phyloP scores from a whole-genome alignment of 2,888 invertebrate genomes.

The Cynaeus angustus region DNA sequence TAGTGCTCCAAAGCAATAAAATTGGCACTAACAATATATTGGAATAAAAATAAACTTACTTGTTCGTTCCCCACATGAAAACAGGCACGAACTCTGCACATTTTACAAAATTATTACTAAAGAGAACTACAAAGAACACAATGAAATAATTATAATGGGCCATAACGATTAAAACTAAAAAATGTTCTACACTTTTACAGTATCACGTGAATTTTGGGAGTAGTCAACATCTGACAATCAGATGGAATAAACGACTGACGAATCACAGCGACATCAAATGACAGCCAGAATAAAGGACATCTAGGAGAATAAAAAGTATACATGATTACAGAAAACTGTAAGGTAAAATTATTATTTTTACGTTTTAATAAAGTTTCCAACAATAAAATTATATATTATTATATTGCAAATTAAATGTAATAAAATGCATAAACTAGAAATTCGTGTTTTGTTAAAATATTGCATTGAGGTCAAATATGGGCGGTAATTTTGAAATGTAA shows the following conservation, averaged over 20 bases:
- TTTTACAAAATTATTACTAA: slow-evolving; percentile 50
- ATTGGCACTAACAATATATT: not conserved
- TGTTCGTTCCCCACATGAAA: slow-evolving; percentile 67
- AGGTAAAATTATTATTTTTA: too few species aligned
- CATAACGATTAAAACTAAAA: slow-evolving; percentile 32
- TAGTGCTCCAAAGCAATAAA: too few species aligned
- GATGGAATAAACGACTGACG: slow-evolving; percentile 49
- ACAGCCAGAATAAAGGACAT: not conserved
- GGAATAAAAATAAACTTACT: slow-evolving; percentile 61
- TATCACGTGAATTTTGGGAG: slow-evolving; percentile 62
- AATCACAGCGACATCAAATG: slow-evolving; percentile 28
- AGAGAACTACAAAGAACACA: slow-evolving; percentile 44
- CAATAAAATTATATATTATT: too few species aligned
- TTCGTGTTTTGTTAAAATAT: too few species aligned
- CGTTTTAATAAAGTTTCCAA: too few species aligned
- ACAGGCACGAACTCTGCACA: slow-evolving; percentile 68
- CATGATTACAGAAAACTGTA: not conserved
- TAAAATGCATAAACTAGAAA: too few species aligned
- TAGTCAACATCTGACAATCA: slow-evolving; percentile 62
- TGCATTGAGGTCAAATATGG: too few species aligned
- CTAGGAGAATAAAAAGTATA: not conserved
- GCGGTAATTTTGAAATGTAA: too few species aligned
- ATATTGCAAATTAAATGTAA: too few species aligned
- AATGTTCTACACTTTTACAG: slow-evolving; percentile 41
- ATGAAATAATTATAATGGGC: slow-evolving; percentile 29